These are phyloP conservation scores for Hyla sarda DNA, from an alignment of 2,113 vertebrate species.

Conservation along the genomic window DNA sequence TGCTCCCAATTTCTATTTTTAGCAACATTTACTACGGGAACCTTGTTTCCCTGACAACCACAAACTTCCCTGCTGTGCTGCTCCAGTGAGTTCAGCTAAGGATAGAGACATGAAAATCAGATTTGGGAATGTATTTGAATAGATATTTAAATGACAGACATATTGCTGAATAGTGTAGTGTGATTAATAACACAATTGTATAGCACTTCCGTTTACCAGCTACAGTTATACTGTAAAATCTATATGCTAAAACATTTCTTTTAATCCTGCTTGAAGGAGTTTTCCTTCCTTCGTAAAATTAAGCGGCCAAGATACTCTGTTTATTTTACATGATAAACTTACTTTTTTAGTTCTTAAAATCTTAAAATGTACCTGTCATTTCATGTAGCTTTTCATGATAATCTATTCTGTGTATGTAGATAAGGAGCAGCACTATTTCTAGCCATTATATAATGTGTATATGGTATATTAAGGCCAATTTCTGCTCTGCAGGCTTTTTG, in stretches of 20 bases:
- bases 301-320: no score
- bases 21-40: conserved; percentile 56
- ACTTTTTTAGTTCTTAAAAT: no score
- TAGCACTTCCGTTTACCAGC: not conserved
- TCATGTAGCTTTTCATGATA: no score
- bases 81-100: conserved; percentile 50
- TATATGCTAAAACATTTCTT: not conserved
- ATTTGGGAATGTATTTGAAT: conserved; percentile 50
- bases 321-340: no score
- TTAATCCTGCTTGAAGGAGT: not conserved
- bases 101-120: conserved; percentile 51
- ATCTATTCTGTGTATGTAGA: no score
- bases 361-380: no score
- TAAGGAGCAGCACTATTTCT: no score
- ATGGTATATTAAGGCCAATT: no score
- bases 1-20: conserved; percentile 48
- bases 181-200: conserved; percentile 1
- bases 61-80: conserved; percentile 43
- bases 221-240: not conserved
- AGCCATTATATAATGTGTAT: no score
- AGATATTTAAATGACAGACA: conserved; percentile 35
- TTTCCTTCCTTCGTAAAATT: not conserved
- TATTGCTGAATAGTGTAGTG: conserved; percentile 20
- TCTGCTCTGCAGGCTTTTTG: no score
- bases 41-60: conserved; percentile 54